Conservation (phyloP, 2,888 invertebrate species). For the Calameuta pallipes region DNA sequence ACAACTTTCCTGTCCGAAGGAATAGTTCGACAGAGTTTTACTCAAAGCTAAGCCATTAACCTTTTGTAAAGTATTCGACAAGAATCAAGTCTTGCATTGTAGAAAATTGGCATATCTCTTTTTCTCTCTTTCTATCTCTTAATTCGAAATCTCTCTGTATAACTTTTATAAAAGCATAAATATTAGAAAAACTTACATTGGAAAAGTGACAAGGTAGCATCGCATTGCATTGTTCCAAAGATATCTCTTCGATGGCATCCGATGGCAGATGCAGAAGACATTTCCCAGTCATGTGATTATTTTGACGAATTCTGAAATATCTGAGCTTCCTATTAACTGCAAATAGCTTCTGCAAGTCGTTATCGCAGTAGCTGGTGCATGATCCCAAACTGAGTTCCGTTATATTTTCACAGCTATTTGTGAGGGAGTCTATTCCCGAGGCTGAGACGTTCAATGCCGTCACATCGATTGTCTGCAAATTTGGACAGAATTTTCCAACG, state of each 20-base stretch:
- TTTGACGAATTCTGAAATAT: constrained; percentile 42
- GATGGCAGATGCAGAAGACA: constrained; percentile 50
- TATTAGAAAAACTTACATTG: constrained; percentile 39
- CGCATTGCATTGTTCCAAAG: constrained; percentile 43
- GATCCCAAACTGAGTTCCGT: constrained; percentile 67
- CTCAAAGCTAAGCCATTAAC: too few relatives aligned
- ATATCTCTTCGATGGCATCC: constrained; percentile 51
- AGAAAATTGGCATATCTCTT: too few relatives aligned
- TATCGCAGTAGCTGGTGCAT: constrained; percentile 62
- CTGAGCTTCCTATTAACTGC: constrained; percentile 46
- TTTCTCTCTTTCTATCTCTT: too few relatives aligned
- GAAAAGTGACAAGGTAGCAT: constrained; percentile 41
- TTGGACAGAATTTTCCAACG: constrained; percentile 71
- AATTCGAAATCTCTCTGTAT: too few relatives aligned
- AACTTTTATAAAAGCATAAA: neutral
- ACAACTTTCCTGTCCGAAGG: neutral
- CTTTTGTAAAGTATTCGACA: too few relatives aligned
- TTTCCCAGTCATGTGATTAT: constrained; percentile 45
- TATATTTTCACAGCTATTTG: constrained; percentile 68
- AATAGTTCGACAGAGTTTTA: neutral
- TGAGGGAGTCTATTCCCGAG: constrained; percentile 67
- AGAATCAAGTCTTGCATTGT: neutral
- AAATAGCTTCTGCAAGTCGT: constrained; percentile 53
- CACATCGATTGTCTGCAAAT: constrained; percentile 69
- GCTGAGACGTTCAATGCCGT: constrained; percentile 68